These are phyloP conservation scores for Seriola aureovittata DNA, from an alignment of 2,113 vertebrate species.

Conservation along the genomic window DNA sequence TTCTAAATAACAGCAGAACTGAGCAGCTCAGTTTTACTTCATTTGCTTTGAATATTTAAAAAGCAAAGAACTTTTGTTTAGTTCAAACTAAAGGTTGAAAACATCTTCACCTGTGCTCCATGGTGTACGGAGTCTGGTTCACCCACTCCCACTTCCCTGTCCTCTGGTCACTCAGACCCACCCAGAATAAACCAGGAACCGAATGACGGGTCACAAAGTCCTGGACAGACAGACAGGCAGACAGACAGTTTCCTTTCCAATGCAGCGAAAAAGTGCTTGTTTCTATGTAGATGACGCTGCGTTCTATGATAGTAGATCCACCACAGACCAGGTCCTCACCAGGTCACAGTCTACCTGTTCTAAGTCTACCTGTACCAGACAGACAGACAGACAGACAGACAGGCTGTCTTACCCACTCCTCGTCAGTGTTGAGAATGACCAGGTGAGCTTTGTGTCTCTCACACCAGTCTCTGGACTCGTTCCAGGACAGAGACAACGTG, in stretches of 20 bases:
- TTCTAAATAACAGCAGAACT: too few species aligned
- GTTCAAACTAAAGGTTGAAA: too few species aligned
- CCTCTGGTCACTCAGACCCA: conserved; percentile 34
- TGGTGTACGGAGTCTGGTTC: conserved; percentile 22
- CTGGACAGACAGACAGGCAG: conserved; percentile 21
- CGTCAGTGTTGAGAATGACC: not conserved
- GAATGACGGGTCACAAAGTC: not conserved
- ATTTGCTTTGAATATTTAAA: too few species aligned
- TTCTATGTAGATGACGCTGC: too few species aligned
- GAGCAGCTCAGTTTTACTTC: too few species aligned
- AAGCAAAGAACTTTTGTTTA: too few species aligned
- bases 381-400: not conserved
- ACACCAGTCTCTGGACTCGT: conserved; percentile 5
- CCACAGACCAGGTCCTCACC: too few species aligned
- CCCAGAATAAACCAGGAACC: not conserved
- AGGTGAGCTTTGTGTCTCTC: not conserved
- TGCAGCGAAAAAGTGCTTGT: too few species aligned
- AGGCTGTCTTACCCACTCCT: conserved; percentile 19
- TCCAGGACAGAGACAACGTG: not conserved
- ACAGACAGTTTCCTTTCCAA: too few species aligned
- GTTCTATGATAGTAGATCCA: too few species aligned
- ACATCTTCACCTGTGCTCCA: conserved; percentile 20
- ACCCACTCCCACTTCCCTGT: conserved; percentile 59
- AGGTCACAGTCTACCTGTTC: too few species aligned
- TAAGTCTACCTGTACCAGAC: too few species aligned